Conservation (phyloP, 2,113 vertebrate genomes). For the Tyto alba region DNA sequence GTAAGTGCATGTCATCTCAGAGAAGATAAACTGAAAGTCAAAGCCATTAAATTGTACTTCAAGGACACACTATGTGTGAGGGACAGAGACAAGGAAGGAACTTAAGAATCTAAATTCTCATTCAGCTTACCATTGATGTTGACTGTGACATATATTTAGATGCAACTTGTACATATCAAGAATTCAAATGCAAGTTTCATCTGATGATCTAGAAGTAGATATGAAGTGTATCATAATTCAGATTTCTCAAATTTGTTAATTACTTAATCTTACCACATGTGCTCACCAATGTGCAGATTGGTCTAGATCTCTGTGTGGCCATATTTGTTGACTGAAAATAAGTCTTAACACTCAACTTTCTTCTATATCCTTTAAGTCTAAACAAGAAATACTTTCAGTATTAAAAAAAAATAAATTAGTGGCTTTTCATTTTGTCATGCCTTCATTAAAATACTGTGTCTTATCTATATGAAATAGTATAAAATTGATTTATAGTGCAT, state of each 20-base stretch:
- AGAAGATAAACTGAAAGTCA: not conserved
- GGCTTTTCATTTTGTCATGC: not conserved
- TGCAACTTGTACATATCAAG: not conserved
- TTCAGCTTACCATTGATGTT: not conserved
- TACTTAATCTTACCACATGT: not conserved
- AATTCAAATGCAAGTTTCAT: not conserved
- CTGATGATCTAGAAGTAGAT: not conserved
- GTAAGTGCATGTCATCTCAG: not conserved
- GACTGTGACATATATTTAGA: not conserved
- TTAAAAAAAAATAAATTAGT: not conserved
- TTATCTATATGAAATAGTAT: not conserved
- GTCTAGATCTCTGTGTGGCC: not conserved
- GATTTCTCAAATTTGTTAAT: not conserved
- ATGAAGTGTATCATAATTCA: not conserved
- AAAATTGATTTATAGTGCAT: slow-evolving; percentile 7
- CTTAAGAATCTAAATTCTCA: not conserved
- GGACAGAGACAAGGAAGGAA: not conserved
- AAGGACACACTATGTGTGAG: not conserved
- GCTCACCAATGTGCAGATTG: not conserved
- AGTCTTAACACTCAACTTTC: not conserved
- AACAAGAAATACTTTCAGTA: not conserved
- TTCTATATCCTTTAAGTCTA: not conserved
- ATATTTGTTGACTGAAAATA: not conserved
- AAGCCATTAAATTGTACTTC: not conserved
- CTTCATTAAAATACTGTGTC: not conserved